A percentile compares a stretch with the other conserved stretches of the same genome.
These are phyloP conservation scores for Tor tambroides DNA, from an alignment of 2,113 vertebrate genomes.

Conservation along the genomic window DNA sequence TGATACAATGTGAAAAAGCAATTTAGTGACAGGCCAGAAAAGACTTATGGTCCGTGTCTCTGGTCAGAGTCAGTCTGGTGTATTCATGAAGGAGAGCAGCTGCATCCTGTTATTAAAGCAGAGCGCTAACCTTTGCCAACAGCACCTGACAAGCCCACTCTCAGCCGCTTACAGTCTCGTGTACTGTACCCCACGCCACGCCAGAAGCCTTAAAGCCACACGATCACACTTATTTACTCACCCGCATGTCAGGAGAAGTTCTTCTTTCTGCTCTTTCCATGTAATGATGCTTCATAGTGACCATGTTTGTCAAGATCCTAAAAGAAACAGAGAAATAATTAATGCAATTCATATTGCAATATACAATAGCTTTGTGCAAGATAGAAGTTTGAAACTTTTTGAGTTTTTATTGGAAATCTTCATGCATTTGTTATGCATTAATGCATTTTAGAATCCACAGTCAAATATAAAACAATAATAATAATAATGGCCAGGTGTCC, in stretches of 20 bases:
- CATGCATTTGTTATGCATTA: not conserved
- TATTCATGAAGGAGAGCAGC: conserved; percentile 49
- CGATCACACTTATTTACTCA: not conserved
- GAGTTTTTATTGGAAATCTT: not conserved
- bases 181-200: not conserved
- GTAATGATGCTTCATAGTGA: not conserved
- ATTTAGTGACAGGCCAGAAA: conserved; percentile 42
- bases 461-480: not conserved
- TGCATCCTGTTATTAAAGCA: conserved; percentile 60
- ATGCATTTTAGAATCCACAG: not conserved
- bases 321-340: not conserved
- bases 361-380: not conserved
- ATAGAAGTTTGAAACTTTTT: not conserved
- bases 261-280: not conserved
- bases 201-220: not conserved
- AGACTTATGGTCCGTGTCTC: conserved; percentile 43
- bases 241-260: not conserved
- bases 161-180: not conserved
- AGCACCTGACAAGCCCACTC: conserved; percentile 42
- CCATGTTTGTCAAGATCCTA: not conserved
- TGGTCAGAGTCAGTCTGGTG: conserved; percentile 40
- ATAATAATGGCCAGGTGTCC: not conserved
- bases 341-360: not conserved
- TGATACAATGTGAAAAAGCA: conserved; percentile 42
- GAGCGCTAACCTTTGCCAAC: conserved; percentile 49